Conservation (phyloP, 2,888 invertebrate genomes). For the Drosophila putrida region DNA sequence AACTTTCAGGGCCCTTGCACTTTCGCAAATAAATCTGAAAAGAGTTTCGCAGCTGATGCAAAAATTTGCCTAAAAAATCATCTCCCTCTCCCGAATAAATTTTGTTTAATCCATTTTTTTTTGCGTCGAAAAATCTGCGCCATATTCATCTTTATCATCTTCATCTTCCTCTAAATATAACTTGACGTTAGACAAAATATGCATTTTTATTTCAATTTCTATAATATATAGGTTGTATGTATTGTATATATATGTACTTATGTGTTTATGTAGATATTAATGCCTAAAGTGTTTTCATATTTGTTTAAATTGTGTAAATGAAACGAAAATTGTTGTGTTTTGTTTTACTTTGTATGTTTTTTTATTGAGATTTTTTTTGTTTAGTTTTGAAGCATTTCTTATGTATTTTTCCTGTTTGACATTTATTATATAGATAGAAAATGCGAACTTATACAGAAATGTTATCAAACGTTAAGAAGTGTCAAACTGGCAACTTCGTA, state of each 20-base stretch:
- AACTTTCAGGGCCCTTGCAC: conserved; percentile 38
- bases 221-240: conserved; percentile 44
- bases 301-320: conserved; percentile 58
- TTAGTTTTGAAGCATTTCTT: conserved; percentile 67
- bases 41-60: conserved; percentile 44
- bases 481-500: conserved; percentile 19
- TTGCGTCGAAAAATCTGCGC: conserved; percentile 50
- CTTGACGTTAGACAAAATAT: conserved; percentile 78
- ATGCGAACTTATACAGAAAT: conserved; percentile 67
- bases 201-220: conserved; percentile 56
- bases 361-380: conserved; percentile 26
- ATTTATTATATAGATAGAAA: conserved; percentile 72
- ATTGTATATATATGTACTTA: conserved; percentile 34
- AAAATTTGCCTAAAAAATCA: conserved; percentile 60
- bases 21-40: conserved; percentile 55
- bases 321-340: conserved; percentile 62
- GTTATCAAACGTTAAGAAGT: conserved; percentile 31
- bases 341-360: conserved; percentile 58
- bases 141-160: conserved; percentile 22
- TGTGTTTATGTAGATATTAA: conserved; percentile 43
- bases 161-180: conserved; percentile 64
- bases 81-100: conserved; percentile 45
- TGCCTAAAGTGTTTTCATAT: conserved; percentile 47
- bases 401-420: conserved; percentile 69
- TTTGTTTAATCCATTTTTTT: conserved; percentile 46